These are phyloP conservation scores for Nycticebus coucang DNA, from an alignment of 2,113 vertebrate species.

Conservation along the genomic window DNA sequence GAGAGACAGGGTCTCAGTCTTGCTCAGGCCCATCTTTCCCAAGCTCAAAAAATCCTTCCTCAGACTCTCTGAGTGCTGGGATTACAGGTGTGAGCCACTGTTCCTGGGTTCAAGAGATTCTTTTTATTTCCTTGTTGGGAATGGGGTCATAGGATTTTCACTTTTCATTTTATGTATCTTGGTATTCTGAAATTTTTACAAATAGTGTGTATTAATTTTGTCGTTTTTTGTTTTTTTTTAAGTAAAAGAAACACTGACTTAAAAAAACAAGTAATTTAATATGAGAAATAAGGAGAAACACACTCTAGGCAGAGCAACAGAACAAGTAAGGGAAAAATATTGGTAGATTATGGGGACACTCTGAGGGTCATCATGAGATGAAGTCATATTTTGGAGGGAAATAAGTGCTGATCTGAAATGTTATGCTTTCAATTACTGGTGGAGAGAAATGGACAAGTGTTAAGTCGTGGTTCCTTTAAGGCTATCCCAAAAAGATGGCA, in stretches of 20 bases:
- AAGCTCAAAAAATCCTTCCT: too few species aligned
- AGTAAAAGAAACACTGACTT: neutral
- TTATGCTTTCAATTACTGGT: neutral
- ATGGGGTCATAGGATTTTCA: neutral
- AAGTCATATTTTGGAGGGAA: neutral
- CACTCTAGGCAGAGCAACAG: too few species aligned
- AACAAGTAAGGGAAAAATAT: neutral
- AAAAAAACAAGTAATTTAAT: neutral
- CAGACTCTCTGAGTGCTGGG: too few species aligned
- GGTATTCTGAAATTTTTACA: neutral
- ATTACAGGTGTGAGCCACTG: too few species aligned
- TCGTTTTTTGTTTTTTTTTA: neutral
- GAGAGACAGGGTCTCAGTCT: too few species aligned
- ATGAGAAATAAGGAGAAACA: neutral
- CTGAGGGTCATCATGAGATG: neutral
- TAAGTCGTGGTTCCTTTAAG: neutral
- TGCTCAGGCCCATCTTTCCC: too few species aligned
- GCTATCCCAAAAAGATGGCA: neutral
- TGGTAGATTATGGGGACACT: neutral
- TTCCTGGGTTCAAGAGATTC: neutral
- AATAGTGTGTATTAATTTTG: neutral
- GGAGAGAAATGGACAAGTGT: neutral
- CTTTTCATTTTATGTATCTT: neutral
- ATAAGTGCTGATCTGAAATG: neutral
- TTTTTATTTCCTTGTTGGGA: neutral